Evolutionary conservation across 1,140 invertebrate genomes (phyloP).

Genomic region (Saccostrea echinata): DNA sequence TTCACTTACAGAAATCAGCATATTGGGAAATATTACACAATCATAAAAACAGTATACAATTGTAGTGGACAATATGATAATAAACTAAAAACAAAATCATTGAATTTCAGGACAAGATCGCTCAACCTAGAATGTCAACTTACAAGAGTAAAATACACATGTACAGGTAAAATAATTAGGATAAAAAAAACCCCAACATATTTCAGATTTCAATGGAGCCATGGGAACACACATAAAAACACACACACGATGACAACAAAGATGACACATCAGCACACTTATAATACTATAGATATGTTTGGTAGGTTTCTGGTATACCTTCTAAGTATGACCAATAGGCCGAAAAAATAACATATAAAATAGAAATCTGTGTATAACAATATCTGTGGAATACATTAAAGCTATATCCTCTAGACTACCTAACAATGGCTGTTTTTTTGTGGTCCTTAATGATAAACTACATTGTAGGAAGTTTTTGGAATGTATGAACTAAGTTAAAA

Average conservation of each 20-base stretch:
- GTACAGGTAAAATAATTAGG: not conserved
- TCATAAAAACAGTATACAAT: not conserved
- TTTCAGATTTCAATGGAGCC: not conserved
- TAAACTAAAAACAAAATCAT: too few species aligned
- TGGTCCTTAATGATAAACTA: not conserved
- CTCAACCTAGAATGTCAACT: not conserved
- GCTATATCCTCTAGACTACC: not conserved
- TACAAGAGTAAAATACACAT: not conserved
- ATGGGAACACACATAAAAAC: not conserved
- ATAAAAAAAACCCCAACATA: not conserved
- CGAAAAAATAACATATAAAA: slow-evolving; percentile 6
- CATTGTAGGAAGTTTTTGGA: not conserved
- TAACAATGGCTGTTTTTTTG: not conserved
- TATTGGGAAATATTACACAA: not conserved
- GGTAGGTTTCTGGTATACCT: slow-evolving; percentile 34
- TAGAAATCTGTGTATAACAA: slow-evolving; percentile 35
- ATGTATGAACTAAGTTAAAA: not conserved
- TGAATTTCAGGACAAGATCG: too few species aligned
- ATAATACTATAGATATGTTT: slow-evolving; percentile 37
- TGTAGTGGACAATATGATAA: not conserved
- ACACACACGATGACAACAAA: not conserved
- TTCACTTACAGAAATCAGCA: not conserved
- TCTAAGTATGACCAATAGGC: slow-evolving; percentile 36
- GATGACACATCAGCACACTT: not conserved
- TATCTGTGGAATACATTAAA: slow-evolving; percentile 35